phyloP scores from a whole-genome alignment of 2,113 vertebrate species.

The Corythornis madagascariensis region DNA sequence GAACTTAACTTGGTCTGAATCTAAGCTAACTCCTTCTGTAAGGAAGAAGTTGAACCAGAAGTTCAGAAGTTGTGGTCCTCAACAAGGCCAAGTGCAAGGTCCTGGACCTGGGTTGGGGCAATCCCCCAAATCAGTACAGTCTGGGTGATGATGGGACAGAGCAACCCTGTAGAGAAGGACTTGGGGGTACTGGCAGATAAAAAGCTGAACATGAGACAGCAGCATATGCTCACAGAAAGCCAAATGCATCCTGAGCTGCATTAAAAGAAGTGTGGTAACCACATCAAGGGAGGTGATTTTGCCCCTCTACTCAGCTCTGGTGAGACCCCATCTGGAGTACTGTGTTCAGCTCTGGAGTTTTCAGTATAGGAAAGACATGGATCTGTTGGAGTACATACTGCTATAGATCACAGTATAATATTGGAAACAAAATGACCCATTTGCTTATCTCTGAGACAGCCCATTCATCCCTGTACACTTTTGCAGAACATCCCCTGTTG shows the following conservation, averaged over 20 bases:
- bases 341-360: too few species aligned
- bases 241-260: too few species aligned
- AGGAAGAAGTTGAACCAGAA: neutral
- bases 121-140: neutral
- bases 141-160: neutral
- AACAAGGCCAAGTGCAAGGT: neutral
- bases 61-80: neutral
- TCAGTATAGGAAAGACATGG: too few species aligned
- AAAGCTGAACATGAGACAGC: too few species aligned
- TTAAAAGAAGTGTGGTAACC: too few species aligned
- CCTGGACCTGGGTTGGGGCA: neutral
- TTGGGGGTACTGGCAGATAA: neutral
- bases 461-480: neutral
- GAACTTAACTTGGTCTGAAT: neutral
- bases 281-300: too few species aligned
- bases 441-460: neutral
- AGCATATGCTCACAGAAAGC: too few species aligned
- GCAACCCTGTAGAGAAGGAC: neutral
- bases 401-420: neutral
- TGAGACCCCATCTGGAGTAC: too few species aligned
- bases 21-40: neutral
- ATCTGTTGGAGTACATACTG: neutral
- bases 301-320: too few species aligned
- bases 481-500: neutral
- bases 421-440: neutral